phyloP scores from a whole-genome alignment of 2,888 invertebrate genomes.

The Xestia c-nigrum region DNA sequence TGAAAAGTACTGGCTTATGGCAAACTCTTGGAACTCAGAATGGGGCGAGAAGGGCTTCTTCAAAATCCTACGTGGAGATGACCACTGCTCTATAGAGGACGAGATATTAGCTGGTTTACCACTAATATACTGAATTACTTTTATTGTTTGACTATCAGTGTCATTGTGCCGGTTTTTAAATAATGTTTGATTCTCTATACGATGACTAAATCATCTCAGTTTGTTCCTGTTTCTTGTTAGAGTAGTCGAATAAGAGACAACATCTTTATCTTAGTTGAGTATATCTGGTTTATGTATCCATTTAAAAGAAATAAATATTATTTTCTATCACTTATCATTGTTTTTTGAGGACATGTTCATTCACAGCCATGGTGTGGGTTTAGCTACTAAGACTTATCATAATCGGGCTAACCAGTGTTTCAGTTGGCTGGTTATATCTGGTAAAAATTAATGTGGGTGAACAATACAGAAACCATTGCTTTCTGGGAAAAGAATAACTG shows the following conservation, averaged over 20 bases:
- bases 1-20: conserved; percentile 16
- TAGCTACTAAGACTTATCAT: too few relatives aligned
- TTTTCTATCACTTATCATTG: background rate
- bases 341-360: too few relatives aligned
- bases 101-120: background rate
- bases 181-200: too few relatives aligned
- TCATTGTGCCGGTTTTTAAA: background rate
- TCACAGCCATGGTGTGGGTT: too few relatives aligned
- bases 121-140: conserved; percentile 10
- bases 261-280: too few relatives aligned
- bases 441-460: too few relatives aligned
- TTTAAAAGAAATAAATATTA: background rate
- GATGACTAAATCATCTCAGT: too few relatives aligned
- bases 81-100: conserved; percentile 7
- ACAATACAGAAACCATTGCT: background rate
- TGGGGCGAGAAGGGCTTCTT: conserved; percentile 24
- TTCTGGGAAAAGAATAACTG: too few relatives aligned
- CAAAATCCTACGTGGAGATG: conserved; percentile 9
- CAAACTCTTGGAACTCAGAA: conserved; percentile 16
- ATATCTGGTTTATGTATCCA: background rate
- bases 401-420: background rate
- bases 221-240: background rate
- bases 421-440: too few relatives aligned
- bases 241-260: too few relatives aligned
- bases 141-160: background rate